Conservation (phyloP, 2,888 invertebrate species). For the Diploptera punctata region DNA sequence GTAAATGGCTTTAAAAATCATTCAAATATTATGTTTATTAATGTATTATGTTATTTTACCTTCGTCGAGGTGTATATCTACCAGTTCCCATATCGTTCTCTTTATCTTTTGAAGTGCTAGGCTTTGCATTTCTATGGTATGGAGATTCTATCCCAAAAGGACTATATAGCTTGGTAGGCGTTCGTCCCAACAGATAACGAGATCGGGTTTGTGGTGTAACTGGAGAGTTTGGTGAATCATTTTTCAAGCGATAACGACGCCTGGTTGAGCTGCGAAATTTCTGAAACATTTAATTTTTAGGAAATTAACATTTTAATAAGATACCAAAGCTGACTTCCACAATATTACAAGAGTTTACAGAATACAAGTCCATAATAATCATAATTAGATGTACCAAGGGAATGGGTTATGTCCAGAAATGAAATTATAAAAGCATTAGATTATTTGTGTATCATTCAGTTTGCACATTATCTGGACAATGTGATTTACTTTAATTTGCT, state of each 20-base stretch:
- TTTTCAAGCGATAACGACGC: constrained; percentile 54
- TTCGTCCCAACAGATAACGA: constrained; percentile 59
- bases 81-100: not conserved
- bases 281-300: constrained; percentile 50
- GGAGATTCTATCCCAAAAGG: constrained; percentile 80
- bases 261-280: constrained; percentile 63
- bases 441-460: too few relatives aligned
- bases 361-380: too few relatives aligned
- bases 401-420: too few relatives aligned
- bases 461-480: too few relatives aligned
- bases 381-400: too few relatives aligned
- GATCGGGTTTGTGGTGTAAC: constrained; percentile 46
- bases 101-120: not conserved
- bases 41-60: not conserved
- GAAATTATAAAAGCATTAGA: too few relatives aligned
- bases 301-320: not conserved
- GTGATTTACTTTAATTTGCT: too few relatives aligned
- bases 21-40: too few relatives aligned
- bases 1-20: too few relatives aligned
- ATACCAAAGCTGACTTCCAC: not conserved
- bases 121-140: constrained; percentile 46
- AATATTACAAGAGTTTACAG: too few relatives aligned
- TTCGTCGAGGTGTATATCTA: not conserved
- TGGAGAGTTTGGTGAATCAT: constrained; percentile 41
- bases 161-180: constrained; percentile 77